Evolutionary conservation across 2,797 vertebrate species (phyloP), one percentile per base, ranked within the genome.

Genomic region (Poecilia velifera): DNA sequence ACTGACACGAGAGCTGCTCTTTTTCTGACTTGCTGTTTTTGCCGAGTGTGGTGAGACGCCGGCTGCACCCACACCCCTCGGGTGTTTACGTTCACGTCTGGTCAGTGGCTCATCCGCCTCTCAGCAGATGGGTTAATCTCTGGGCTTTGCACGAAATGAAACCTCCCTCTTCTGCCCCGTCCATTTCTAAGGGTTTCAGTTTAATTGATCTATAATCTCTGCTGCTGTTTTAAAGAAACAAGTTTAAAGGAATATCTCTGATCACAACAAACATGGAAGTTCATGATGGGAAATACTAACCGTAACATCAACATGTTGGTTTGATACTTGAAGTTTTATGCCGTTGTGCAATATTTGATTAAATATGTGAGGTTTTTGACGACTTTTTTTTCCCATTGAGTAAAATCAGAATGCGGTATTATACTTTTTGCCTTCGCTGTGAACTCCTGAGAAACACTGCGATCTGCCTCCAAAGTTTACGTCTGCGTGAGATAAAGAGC

Each of bases 31-130:
- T 34, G 55, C 81, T 91, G 82, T 92, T 93, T 92, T 76, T 91
- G 66, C 79, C 41, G 73, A 0, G 0, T 71, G 89, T 78, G 91
- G 90, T 93, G 76, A 83, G 81, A 79, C 73, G 28, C 83, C 39
- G 83, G 72, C 87, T 79, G 83, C 85, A 84, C 43, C 57, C 62
- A 86, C 85, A 73, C 70, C 72, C 90, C 25, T 18, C n/a, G 72
- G 93, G 86, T 91, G 86, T 91, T 90, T 91, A 89, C 81, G 45
- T 84, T 83, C 78, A 36, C 47, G 87, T 89, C 88, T 64, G 81
- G 64, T 73, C 18, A 46, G 78, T 73, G 81, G 82, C 87, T 90
- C 89, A 72, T 83, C 77, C 76, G 12, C 57, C 76, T 70, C 84
- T 47, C 73, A 13, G 70, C 76, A 85, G 80, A 85, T 76, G 84